Base-by-base conservation (phyloP, 2,888 invertebrate species). In the Deilephila porcellus region DNA sequence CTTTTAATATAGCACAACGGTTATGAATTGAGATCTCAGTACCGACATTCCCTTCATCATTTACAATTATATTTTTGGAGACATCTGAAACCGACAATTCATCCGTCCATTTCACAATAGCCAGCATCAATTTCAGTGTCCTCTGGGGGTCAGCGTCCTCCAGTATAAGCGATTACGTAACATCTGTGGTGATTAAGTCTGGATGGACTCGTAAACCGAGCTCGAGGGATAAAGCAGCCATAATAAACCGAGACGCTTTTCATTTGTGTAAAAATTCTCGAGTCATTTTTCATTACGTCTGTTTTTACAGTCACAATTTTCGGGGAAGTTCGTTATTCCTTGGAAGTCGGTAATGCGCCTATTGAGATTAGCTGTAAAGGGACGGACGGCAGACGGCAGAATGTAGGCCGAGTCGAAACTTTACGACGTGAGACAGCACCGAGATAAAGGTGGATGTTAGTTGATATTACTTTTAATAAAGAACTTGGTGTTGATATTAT, bases 161-260 rank as follows among this genome's bases (percentile, higher is more conserved):
- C 3, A 63, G n/a, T n/a, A 34, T 34, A n/a, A 67, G 45, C 25
- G 34, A n/a, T 37, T n/a, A 64, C n/a, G 64, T 20, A 45, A 34
- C 62, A 45, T 45, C 64, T 45, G 64, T 29, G 29, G 25, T 52
- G 45, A 67, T 52, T 20, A 37, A n/a, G 19, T 45, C 20, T n/a
- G 52, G 67, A 67, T 52, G 67, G 67, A 67, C 52, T 67, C 67
- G 52, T 67, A 67, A 67, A 67, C 67, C 67, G 45, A 25, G 52
- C 52, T 25, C 20, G 25, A 25, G 60, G 25, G 67, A 67, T 17
- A 25, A 25, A n/a, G 64, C 8, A 45, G 11, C 17, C 11, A 25
- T 67, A 67, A 67, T n/a, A 56, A 52, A 45, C 67, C 17, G n/a
- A 6, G 17, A 32, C 32, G 14, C 20, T 25, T 67, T 52, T 52